Evolutionary conservation across 2,113 vertebrate species (phyloP).

Genomic region (Myiopsitta monachus): DNA sequence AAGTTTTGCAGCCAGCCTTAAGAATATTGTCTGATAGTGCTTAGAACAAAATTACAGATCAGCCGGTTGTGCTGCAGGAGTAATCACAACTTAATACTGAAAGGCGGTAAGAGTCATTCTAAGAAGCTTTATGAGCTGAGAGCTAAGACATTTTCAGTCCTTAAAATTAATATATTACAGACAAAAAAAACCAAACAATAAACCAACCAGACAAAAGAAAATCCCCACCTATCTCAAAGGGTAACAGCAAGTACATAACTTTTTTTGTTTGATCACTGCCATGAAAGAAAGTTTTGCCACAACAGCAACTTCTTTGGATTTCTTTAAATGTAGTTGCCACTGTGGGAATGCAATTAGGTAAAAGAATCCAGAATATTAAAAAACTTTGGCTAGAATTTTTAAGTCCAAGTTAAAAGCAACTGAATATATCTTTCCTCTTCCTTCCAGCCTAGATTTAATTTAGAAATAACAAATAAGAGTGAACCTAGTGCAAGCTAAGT

Average conservation of each 20-base stretch:
- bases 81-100: background rate
- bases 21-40: background rate
- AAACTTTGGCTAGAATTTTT: background rate
- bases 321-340: background rate
- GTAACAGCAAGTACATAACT: background rate
- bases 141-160: background rate
- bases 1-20: background rate
- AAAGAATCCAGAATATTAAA: slow-evolving; percentile 8
- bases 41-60: background rate
- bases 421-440: background rate
- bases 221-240: background rate
- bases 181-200: background rate
- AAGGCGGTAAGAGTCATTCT: background rate
- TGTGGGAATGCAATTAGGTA: background rate
- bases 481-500: slow-evolving; percentile 6
- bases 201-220: background rate
- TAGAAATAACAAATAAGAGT: slow-evolving; percentile 43
- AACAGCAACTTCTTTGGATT: background rate
- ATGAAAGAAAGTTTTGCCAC: background rate
- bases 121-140: background rate
- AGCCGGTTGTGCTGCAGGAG: background rate
- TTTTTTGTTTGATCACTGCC: background rate
- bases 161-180: background rate
- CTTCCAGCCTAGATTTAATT: slow-evolving; percentile 2
- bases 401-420: slow-evolving; percentile 7